Evolutionary conservation across 92 coral and sea anemone genomes (phyloP).

Genomic region (Siderastrea siderea): DNA sequence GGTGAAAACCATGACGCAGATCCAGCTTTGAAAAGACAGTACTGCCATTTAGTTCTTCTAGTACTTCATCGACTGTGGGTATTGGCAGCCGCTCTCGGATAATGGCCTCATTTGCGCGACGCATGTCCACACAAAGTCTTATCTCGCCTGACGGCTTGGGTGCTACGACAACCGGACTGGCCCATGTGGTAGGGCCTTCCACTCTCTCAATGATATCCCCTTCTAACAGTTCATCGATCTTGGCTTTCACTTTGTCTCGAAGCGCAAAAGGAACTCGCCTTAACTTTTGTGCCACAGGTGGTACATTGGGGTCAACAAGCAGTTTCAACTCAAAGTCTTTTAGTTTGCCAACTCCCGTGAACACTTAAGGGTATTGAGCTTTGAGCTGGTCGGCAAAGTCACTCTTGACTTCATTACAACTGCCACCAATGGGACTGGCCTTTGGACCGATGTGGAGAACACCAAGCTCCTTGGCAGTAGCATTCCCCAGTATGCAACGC

Average conservation of each 20-base stretch:
- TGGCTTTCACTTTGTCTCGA: slow-evolving; percentile 51
- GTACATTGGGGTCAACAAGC: slow-evolving; percentile 49
- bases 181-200: slow-evolving; percentile 48
- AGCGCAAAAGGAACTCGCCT: slow-evolving; percentile 57
- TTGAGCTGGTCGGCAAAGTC: slow-evolving; percentile 22
- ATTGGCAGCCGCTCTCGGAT: slow-evolving; percentile 27
- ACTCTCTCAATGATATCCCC: slow-evolving; percentile 57
- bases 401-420: slow-evolving; percentile 41
- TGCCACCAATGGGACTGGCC: slow-evolving; percentile 40
- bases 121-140: slow-evolving; percentile 44
- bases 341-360: slow-evolving; percentile 69
- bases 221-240: slow-evolving; percentile 51
- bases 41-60: slow-evolving; percentile 30
- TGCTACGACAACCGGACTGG: slow-evolving; percentile 39
- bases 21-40: background rate
- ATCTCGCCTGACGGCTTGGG: slow-evolving; percentile 38
- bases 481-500: slow-evolving; percentile 70
- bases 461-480: slow-evolving; percentile 53
- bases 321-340: slow-evolving; percentile 59
- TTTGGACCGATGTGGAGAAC: slow-evolving; percentile 63
- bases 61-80: slow-evolving; percentile 28
- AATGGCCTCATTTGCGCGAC: slow-evolving; percentile 32
- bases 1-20: too few relatives aligned
- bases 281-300: slow-evolving; percentile 61
- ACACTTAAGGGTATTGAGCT: slow-evolving; percentile 57